Conservation (phyloP, 2,888 invertebrate species). For the Pheosia tremula region DNA sequence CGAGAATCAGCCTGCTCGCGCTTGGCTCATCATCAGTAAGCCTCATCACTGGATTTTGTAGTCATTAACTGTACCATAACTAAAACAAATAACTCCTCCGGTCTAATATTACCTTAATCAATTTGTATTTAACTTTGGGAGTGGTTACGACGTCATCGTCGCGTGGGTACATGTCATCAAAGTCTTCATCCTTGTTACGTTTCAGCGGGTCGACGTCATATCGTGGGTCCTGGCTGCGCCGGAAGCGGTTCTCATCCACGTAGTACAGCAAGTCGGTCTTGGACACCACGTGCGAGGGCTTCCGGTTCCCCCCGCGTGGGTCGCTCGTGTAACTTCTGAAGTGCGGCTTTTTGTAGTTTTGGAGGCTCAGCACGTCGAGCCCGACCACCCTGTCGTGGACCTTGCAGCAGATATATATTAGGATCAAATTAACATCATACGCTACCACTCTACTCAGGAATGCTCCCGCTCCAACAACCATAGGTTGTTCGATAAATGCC, state of each 20-base stretch:
- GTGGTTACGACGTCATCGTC: conserved; percentile 9
- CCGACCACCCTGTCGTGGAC: background rate
- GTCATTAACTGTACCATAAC: too few relatives aligned
- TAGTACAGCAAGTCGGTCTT: conserved; percentile 48
- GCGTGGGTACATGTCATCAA: background rate
- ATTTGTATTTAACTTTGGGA: conserved; percentile 44
- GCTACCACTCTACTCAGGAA: too few relatives aligned
- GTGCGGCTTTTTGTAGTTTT: background rate
- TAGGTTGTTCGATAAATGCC: too few relatives aligned
- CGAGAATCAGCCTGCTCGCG: too few relatives aligned
- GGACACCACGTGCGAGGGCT: conserved; percentile 16
- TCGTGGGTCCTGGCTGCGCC: conserved; percentile 13
- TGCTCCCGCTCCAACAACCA: too few relatives aligned
- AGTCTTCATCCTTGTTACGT: conserved; percentile 10
- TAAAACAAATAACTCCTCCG: too few relatives aligned
- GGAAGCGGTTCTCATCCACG: conserved; percentile 35
- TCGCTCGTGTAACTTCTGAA: background rate
- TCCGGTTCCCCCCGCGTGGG: background rate
- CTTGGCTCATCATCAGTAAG: too few relatives aligned
- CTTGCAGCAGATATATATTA: background rate
- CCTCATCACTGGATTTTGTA: too few relatives aligned
- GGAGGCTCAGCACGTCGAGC: background rate
- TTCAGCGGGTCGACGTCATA: background rate
- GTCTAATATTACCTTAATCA: conserved; percentile 41
- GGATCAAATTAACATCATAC: background rate